These are phyloP conservation scores for Tympanoctomys barrerae DNA, from an alignment of 2,797 vertebrate species.

Conservation along the genomic window DNA sequence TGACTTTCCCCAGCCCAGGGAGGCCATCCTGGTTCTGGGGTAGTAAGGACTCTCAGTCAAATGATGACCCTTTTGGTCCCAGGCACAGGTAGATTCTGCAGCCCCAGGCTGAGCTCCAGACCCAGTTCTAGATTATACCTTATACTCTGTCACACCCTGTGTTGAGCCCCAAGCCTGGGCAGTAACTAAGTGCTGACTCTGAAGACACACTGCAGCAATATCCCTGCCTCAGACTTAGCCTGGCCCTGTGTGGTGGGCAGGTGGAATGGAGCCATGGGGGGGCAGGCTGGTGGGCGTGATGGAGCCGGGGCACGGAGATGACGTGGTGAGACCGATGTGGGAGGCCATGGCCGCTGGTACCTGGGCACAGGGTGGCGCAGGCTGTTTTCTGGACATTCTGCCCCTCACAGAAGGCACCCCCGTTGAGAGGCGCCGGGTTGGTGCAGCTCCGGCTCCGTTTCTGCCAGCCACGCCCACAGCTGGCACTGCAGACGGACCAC, in stretches of 20 bases:
- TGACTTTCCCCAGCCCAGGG: conserved; percentile 5
- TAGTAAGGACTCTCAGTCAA: neutral
- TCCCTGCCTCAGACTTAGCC: conserved; percentile 58
- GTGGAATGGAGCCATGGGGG: conserved; percentile 80
- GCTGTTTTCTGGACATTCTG: conserved; percentile 99
- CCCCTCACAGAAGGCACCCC: conserved; percentile 98
- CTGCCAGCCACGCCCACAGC: conserved; percentile 99
- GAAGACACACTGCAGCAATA: neutral
- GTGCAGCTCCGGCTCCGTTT: conserved; percentile 99
- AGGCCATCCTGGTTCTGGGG: conserved; percentile 29
- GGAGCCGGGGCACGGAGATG: conserved; percentile 82
- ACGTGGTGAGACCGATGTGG: conserved; percentile 77
- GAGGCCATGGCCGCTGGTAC: conserved; percentile 88
- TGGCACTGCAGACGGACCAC: conserved; percentile 98
- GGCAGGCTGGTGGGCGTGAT: conserved; percentile 74
- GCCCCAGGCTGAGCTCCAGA: conserved; percentile 61
- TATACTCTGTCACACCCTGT: conserved; percentile 1
- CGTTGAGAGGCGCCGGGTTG: conserved; percentile 99
- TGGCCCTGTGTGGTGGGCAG: conserved; percentile 58
- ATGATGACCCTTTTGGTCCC: conserved; percentile 41
- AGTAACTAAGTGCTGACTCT: conserved; percentile 1
- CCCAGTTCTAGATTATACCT: conserved; percentile 33
- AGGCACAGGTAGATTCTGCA: conserved; percentile 18
- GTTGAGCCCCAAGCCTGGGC: neutral
- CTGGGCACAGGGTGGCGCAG: conserved; percentile 99